Percentiles rank a stretch among this genome's conserved stretches.
These are phyloP conservation scores for Yponomeuta plumbellus DNA, from an alignment of 2,888 invertebrate genomes.

Conservation along the genomic window DNA sequence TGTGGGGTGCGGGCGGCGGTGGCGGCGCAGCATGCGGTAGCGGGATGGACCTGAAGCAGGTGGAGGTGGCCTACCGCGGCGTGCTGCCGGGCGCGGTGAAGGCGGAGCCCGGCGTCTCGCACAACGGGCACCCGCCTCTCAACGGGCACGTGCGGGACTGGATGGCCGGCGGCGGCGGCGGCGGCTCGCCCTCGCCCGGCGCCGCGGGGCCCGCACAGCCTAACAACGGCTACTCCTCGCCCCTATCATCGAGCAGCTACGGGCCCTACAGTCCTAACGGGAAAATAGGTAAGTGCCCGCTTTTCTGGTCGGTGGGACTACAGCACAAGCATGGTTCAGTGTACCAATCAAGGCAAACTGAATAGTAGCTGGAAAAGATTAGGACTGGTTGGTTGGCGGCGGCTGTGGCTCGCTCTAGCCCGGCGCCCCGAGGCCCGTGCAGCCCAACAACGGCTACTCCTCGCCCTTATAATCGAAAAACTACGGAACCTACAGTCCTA, in stretches of 20 bases:
- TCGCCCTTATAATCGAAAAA: conserved; percentile 91
- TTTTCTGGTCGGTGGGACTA: background rate
- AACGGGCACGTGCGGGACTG: conserved; percentile 71
- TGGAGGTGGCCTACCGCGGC: conserved; percentile 77
- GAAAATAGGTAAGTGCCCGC: conserved; percentile 84
- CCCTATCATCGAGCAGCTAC: conserved; percentile 91
- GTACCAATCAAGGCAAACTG: background rate
- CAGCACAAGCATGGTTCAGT: too few species aligned
- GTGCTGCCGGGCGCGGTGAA: conserved; percentile 65
- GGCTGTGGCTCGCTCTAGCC: conserved; percentile 79
- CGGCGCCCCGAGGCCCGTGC: conserved; percentile 79
- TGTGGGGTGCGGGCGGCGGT: conserved; percentile 73
- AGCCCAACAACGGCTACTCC: conserved; percentile 86
- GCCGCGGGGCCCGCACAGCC: conserved; percentile 79
- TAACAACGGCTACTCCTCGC: conserved; percentile 89
- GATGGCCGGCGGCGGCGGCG: conserved; percentile 67
- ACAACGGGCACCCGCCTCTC: conserved; percentile 61
- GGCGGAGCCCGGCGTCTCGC: conserved; percentile 70
- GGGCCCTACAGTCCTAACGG: conserved; percentile 93
- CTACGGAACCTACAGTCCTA: conserved; percentile 93
- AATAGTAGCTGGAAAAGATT: too few species aligned
- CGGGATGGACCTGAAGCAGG: conserved; percentile 79
- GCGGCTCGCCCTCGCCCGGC: conserved; percentile 80
- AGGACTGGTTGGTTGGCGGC: conserved; percentile 63
- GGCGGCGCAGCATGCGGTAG: conserved; percentile 73